A percentile compares a stretch with the other conserved stretches of the same genome.
Evolutionary conservation across 2,113 vertebrate genomes (phyloP).

Genomic region (Seriola rivoliana): DNA sequence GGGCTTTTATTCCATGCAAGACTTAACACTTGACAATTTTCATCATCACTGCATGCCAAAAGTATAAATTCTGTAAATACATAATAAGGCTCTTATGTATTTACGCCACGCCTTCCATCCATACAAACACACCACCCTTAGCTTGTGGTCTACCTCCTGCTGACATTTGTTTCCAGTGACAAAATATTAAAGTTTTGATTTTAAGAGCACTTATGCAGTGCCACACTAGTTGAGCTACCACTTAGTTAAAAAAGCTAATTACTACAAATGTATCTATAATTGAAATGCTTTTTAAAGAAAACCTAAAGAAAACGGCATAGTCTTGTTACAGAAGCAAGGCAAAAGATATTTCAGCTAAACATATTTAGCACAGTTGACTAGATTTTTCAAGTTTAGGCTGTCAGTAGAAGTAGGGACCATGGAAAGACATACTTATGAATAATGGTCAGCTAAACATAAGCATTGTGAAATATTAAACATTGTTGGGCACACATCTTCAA

Average conservation of each 20-base stretch:
- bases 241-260: background rate
- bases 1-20: conserved; percentile 20
- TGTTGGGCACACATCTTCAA: conserved; percentile 10
- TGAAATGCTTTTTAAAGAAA: background rate
- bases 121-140: background rate
- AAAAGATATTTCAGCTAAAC: background rate
- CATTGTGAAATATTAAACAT: conserved; percentile 42
- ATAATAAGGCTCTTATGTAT: background rate
- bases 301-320: background rate
- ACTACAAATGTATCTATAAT: background rate
- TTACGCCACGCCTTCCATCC: background rate
- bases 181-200: background rate
- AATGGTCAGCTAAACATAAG: conserved; percentile 25
- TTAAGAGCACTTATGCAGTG: background rate
- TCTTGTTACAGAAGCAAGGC: background rate
- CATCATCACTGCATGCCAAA: conserved; percentile 15
- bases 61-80: conserved; percentile 29
- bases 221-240: background rate
- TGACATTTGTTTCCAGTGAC: background rate
- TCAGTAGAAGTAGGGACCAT: background rate
- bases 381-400: conserved; percentile 21
- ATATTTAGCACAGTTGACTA: background rate
- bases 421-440: conserved; percentile 19
- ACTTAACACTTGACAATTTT: conserved; percentile 31
- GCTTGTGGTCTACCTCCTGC: background rate